Percentiles rank a stretch among this genome's conserved stretches.
Conservation (phyloP, 2,113 vertebrate genomes). For the Dendropsophus ebraccatus region DNA sequence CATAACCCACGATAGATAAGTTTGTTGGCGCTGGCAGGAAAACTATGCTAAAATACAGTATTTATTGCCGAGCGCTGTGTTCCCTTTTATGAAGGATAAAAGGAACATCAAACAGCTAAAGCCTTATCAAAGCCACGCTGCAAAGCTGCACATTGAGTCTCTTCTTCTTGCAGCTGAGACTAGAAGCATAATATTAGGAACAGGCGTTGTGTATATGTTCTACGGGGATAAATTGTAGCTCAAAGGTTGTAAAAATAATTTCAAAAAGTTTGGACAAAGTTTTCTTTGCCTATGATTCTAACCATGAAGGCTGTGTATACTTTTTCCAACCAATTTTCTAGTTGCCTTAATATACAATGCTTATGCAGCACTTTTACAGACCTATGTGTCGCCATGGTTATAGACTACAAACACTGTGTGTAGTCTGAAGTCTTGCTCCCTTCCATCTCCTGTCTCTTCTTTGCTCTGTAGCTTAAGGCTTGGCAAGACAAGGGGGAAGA, state of each 20-base stretch:
- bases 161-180: slow-evolving; percentile 9
- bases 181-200: not conserved
- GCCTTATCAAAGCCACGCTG: slow-evolving; percentile 34
- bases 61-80: slow-evolving; percentile 8
- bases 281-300: too few species aligned
- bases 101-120: slow-evolving; percentile 54
- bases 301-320: too few species aligned
- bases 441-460: too few species aligned
- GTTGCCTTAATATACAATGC: too few species aligned
- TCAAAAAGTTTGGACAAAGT: too few species aligned
- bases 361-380: too few species aligned
- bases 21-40: slow-evolving; percentile 9
- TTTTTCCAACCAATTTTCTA: too few species aligned
- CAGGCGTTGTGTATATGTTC: not conserved
- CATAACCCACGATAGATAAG: slow-evolving; percentile 15
- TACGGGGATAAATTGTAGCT: not conserved
- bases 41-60: slow-evolving; percentile 21
- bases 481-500: too few species aligned
- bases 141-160: not conserved
- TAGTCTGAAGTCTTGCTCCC: too few species aligned
- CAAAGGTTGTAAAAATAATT: not conserved
- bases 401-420: too few species aligned
- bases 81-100: slow-evolving; percentile 47
- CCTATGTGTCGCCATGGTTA: too few species aligned
- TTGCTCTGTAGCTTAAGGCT: too few species aligned